A percentile compares a stretch with the other conserved stretches of the same genome.
Evolutionary conservation across 53 echinoderm and acorn worm species (phyloP).

Genomic region (Echinometra lucunter): DNA sequence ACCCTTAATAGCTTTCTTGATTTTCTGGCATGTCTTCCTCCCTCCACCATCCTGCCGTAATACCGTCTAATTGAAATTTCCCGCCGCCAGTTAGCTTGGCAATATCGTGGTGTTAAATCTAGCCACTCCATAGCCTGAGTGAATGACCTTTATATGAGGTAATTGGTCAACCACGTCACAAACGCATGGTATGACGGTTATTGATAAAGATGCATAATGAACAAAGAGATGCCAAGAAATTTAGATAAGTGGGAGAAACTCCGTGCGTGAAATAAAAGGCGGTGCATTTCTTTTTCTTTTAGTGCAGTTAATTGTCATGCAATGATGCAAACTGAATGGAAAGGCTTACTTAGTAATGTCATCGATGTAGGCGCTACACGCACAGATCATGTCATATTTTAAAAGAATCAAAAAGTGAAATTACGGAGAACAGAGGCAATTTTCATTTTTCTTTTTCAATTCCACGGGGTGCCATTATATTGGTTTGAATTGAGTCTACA

Average conservation of each 20-base stretch:
- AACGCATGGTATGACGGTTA: background rate
- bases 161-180: conserved; percentile 32
- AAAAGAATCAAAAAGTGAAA: too few species aligned
- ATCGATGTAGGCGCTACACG: too few species aligned
- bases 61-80: background rate
- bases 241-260: background rate
- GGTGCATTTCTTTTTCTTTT: background rate
- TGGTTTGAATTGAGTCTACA: too few species aligned
- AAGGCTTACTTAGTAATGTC: too few species aligned
- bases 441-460: too few species aligned
- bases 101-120: background rate
- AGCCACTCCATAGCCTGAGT: background rate
- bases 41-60: background rate
- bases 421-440: too few species aligned
- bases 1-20: background rate
- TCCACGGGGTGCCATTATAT: too few species aligned
- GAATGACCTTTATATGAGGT: background rate
- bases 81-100: background rate
- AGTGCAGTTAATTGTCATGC: background rate
- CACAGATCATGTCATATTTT: too few species aligned
- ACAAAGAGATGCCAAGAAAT: background rate
- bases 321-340: too few species aligned
- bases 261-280: background rate
- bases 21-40: background rate
- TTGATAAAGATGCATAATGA: background rate